Conservation (phyloP, 2,888 invertebrate genomes). For the Drosophila longiperda region DNA sequence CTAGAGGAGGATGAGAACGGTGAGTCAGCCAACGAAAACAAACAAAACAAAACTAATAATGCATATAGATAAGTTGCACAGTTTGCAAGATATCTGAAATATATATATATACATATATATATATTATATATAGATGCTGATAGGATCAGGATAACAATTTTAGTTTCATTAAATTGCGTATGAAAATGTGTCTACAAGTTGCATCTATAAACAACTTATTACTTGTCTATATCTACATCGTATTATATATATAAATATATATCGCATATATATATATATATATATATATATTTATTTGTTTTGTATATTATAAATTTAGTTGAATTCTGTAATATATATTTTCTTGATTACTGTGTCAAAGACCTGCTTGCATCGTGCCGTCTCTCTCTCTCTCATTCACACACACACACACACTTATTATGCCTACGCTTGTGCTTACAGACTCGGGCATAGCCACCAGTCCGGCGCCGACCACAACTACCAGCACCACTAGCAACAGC, state of each 20-base stretch:
- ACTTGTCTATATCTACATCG: too few species aligned
- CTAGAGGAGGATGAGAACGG: slow-evolving; percentile 86
- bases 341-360: not conserved
- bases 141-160: not conserved
- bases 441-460: slow-evolving; percentile 85
- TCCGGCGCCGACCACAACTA: slow-evolving; percentile 78
- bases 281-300: too few species aligned
- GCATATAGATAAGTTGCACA: not conserved
- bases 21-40: slow-evolving; percentile 41
- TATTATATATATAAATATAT: not conserved
- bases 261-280: not conserved
- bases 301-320: too few species aligned
- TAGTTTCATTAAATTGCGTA: not conserved
- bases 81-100: not conserved
- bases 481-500: slow-evolving; percentile 30
- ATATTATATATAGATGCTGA: not conserved
- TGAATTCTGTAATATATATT: not conserved
- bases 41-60: too few species aligned
- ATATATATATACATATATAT: not conserved
- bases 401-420: not conserved
- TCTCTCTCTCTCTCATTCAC: slow-evolving; percentile 8
- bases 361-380: not conserved
- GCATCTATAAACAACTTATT: too few species aligned
- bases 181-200: too few species aligned
- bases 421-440: slow-evolving; percentile 31